phyloP scores from a whole-genome alignment of 1,140 invertebrate species.

The Sesamia nonagrioides region DNA sequence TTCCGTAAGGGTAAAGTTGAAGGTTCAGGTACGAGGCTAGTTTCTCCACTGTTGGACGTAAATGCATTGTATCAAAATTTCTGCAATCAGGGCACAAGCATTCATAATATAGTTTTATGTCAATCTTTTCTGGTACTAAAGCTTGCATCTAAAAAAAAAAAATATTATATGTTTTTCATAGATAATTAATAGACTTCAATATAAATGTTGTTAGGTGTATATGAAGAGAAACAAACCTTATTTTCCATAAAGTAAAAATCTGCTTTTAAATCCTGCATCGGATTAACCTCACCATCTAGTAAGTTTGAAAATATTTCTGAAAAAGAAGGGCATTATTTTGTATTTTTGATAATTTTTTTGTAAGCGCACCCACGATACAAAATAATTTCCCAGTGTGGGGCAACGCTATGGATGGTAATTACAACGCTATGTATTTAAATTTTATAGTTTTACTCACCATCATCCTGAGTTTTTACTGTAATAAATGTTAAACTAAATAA shows the following conservation, averaged over 20 bases:
- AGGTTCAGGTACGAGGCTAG: constrained; percentile 86
- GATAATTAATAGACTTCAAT: too few species aligned
- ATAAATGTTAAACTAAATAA: constrained; percentile 14
- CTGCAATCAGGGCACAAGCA: constrained; percentile 93
- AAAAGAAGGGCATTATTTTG: too few species aligned
- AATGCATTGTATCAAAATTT: constrained; percentile 89
- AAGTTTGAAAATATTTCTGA: constrained; percentile 17
- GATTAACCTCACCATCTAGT: background rate
- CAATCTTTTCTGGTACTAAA: constrained; percentile 56
- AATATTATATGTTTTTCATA: too few species aligned
- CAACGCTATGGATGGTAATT: background rate
- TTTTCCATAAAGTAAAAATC: constrained; percentile 4
- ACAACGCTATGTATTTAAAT: too few species aligned
- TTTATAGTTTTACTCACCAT: constrained; percentile 19
- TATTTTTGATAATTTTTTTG: too few species aligned
- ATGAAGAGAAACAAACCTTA: constrained; percentile 6
- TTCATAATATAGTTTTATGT: constrained; percentile 91
- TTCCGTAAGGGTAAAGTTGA: constrained; percentile 92
- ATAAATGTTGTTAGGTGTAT: background rate
- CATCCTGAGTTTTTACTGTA: constrained; percentile 6
- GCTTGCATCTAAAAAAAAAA: constrained; percentile 8
- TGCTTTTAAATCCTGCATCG: background rate
- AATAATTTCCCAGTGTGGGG: too few species aligned
- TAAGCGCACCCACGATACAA: too few species aligned
- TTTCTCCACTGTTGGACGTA: constrained; percentile 83